phyloP scores from a whole-genome alignment of 2,113 vertebrate genomes.

The Mormyrus lacerda region DNA sequence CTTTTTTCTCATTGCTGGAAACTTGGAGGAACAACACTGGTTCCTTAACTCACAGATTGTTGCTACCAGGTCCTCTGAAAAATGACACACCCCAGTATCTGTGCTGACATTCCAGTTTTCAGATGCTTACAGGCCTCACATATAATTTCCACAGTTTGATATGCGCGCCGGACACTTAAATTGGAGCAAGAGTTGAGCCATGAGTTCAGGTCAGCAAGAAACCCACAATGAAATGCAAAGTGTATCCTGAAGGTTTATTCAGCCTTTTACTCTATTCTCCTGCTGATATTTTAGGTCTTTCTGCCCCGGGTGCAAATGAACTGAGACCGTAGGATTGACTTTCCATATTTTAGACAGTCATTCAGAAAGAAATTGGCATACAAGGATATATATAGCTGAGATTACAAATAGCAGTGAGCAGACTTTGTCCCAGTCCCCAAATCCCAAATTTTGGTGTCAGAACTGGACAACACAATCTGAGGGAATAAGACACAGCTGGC shows the following conservation, averaged over 20 bases:
- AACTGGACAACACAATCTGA: neutral
- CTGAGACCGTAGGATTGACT: neutral
- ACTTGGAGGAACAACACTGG: neutral
- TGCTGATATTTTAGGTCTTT: neutral
- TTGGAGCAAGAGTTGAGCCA: neutral
- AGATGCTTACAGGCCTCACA: neutral
- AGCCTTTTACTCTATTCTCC: neutral
- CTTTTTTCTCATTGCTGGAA: neutral
- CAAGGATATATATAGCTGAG: neutral
- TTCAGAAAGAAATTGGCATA: neutral
- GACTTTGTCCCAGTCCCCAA: conserved; percentile 35
- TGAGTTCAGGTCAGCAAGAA: neutral
- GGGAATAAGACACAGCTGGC: conserved; percentile 8
- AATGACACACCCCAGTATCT: neutral
- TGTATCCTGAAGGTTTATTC: neutral
- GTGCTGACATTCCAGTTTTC: neutral
- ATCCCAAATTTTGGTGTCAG: conserved; percentile 25
- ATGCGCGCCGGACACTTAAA: neutral
- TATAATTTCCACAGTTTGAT: neutral
- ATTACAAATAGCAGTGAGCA: conserved; percentile 27
- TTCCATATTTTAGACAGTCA: neutral
- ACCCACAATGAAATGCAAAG: neutral
- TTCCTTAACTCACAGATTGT: neutral
- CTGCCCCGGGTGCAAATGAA: neutral
- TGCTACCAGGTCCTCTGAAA: neutral